Conservation (phyloP, 2,113 vertebrate genomes). For the Tragelaphus scriptus region DNA sequence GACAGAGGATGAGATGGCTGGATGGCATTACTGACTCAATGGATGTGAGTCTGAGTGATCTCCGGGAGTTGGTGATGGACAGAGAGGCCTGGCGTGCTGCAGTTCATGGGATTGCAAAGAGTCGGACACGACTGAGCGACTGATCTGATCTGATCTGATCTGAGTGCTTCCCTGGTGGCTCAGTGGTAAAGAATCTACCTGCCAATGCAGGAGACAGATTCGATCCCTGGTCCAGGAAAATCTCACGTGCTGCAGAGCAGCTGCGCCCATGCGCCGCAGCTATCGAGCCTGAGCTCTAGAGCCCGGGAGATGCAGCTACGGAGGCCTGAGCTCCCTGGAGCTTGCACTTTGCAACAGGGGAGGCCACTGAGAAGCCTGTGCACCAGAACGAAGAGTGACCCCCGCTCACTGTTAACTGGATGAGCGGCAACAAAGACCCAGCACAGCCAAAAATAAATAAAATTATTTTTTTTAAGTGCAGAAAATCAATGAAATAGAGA, state of each 20-base stretch:
- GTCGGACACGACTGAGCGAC: too few species aligned
- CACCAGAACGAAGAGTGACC: neutral
- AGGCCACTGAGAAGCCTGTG: neutral
- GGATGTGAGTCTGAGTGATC: too few species aligned
- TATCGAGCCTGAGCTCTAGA: neutral
- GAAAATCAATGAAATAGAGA: neutral
- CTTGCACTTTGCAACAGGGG: neutral
- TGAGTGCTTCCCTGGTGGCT: neutral
- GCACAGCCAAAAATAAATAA: neutral
- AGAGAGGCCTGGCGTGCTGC: too few species aligned
- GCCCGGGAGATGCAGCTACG: neutral
- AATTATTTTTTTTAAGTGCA: neutral
- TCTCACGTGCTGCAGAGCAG: neutral
- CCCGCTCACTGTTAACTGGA: neutral
- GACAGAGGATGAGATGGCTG: too few species aligned
- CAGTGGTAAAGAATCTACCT: neutral
- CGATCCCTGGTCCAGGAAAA: neutral
- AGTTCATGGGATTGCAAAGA: too few species aligned
- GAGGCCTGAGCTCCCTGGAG: neutral
- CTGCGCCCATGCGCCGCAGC: fast-evolving
- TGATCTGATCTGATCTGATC: too few species aligned
- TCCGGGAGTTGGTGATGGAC: too few species aligned
- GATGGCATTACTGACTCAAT: too few species aligned
- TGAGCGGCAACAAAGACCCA: neutral
- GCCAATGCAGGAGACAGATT: neutral